phyloP scores from a whole-genome alignment of 2,797 vertebrate genomes.

The Pantherophis vulpinus region DNA sequence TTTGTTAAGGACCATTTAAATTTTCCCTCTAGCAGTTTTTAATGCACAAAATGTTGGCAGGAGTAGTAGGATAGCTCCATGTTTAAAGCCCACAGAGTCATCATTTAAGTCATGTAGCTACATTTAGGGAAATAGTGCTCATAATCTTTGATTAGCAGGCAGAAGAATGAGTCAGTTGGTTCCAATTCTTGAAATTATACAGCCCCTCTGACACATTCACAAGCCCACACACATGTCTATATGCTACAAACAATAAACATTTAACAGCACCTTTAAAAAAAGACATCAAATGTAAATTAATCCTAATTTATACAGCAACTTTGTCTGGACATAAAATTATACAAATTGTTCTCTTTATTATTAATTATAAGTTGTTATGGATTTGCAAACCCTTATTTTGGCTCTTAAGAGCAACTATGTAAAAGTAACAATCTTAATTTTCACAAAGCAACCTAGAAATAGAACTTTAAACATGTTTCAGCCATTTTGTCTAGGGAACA shows the following conservation, averaged over 20 bases:
- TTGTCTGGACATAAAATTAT: constrained; percentile 20
- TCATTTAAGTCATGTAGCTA: constrained; percentile 38
- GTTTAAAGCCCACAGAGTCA: constrained; percentile 23
- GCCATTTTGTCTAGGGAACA: background rate
- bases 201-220: constrained; percentile 33
- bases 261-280: background rate
- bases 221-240: constrained; percentile 31
- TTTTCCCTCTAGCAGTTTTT: background rate
- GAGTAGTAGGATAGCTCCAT: constrained; percentile 1
- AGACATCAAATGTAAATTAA: background rate
- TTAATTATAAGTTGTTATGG: constrained; percentile 3
- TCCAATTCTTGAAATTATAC: constrained; percentile 47
- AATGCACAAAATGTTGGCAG: constrained; percentile 36
- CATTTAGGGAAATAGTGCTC: constrained; percentile 40
- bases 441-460: background rate
- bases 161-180: constrained; percentile 38
- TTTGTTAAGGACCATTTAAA: constrained; percentile 39
- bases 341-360: background rate
- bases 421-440: background rate
- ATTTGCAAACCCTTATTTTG: background rate
- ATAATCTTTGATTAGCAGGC: constrained; percentile 42
- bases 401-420: background rate
- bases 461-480: background rate
- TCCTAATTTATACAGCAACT: background rate
- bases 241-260: background rate